Evolutionary conservation across 1,140 invertebrate species (phyloP).

Genomic region (Bombus impatiens): DNA sequence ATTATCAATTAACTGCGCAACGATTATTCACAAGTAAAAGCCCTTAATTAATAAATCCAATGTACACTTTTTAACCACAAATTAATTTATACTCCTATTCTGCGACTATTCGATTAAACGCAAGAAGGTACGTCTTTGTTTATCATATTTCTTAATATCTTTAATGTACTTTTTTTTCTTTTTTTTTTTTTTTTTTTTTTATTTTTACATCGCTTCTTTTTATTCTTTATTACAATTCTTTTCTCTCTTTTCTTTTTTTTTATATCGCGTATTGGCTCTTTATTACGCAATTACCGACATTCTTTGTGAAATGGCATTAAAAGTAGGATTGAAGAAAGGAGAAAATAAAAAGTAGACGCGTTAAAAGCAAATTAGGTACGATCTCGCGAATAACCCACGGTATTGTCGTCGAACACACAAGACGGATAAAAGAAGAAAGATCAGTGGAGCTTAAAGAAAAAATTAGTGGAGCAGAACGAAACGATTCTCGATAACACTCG

Average conservation of each 20-base stretch:
- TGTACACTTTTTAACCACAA: neutral
- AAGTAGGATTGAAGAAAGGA: neutral
- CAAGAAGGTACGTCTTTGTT: neutral
- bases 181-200: neutral
- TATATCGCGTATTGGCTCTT: neutral
- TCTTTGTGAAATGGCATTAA: constrained; percentile 26
- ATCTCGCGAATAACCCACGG: constrained; percentile 1
- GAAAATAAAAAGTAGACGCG: neutral
- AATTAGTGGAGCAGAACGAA: constrained; percentile 45
- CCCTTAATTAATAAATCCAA: neutral
- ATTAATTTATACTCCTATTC: neutral
- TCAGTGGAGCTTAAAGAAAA: constrained; percentile 20
- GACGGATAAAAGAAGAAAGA: constrained; percentile 22
- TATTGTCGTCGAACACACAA: neutral
- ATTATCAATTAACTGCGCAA: neutral
- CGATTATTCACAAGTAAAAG: neutral
- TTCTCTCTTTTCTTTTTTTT: constrained; percentile 43
- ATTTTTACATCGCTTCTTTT: neutral
- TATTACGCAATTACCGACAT: constrained; percentile 13
- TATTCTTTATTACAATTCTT: constrained; percentile 32
- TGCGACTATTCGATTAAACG: neutral
- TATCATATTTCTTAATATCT: neutral
- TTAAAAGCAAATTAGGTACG: constrained; percentile 30
- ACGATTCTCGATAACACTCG: constrained; percentile 52
- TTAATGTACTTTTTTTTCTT: neutral